These are phyloP conservation scores for Caenorhabditis sp. DNA, from an alignment of 2,888 invertebrate species.

Conservation along the genomic window DNA sequence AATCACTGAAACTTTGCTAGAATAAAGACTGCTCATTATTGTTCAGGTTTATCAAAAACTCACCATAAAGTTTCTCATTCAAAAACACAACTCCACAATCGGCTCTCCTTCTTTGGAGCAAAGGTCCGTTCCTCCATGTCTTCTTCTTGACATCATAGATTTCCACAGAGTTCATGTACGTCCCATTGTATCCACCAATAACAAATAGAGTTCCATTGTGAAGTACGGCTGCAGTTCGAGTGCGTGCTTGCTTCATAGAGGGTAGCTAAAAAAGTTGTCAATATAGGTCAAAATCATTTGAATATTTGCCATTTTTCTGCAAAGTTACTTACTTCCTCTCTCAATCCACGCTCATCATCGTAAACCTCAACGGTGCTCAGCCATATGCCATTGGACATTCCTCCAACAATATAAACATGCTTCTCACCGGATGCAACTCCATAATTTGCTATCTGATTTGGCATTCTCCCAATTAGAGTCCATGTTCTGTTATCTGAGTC, in stretches of 20 bases:
- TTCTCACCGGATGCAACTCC: no score
- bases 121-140: background rate
- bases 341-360: background rate
- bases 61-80: background rate
- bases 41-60: background rate
- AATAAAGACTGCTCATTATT: background rate
- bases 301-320: background rate
- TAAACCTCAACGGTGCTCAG: slow-evolving; percentile 8
- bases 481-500: no score
- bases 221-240: slow-evolving; percentile 14
- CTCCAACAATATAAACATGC: slow-evolving; percentile 24
- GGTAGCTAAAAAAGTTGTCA: no score
- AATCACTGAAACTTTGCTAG: slow-evolving; percentile 8
- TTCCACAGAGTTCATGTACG: slow-evolving; percentile 22
- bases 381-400: slow-evolving; percentile 14
- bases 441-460: no score
- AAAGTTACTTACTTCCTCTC: background rate
- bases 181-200: slow-evolving; percentile 24
- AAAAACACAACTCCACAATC: background rate
- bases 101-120: background rate
- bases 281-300: no score
- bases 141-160: background rate
- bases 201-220: slow-evolving; percentile 18
- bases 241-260: slow-evolving; percentile 1
- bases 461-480: no score